Conservation (phyloP, 2,888 invertebrate genomes). For the Yponomeuta sedellus region DNA sequence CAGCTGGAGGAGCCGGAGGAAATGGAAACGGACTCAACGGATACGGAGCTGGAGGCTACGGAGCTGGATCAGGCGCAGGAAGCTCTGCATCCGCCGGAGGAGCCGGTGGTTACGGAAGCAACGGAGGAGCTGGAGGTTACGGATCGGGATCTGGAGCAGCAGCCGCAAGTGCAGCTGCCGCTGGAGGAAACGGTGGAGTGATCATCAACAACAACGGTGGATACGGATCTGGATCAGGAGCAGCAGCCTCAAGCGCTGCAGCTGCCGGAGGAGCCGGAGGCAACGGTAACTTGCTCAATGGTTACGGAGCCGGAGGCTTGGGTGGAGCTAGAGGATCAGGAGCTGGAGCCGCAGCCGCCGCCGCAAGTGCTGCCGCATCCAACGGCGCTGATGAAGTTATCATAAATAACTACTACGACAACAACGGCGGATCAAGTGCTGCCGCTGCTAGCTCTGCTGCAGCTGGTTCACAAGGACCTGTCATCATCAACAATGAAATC, state of each 20-base stretch:
- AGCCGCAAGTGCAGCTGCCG: constrained; percentile 6
- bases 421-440: constrained; percentile 3
- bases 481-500: too few relatives aligned
- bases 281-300: not conserved
- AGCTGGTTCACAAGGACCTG: too few relatives aligned
- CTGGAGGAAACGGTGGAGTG: constrained; percentile 2
- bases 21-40: not conserved
- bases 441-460: too few relatives aligned
- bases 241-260: constrained; percentile 4
- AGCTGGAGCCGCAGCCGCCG: constrained; percentile 1
- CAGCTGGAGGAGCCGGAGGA: not conserved
- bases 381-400: not conserved
- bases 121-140: not conserved
- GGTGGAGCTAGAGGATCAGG: too few relatives aligned
- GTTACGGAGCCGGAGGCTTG: not conserved
- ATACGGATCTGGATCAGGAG: constrained; percentile 8
- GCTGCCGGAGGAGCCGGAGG: constrained; percentile 1
- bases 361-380: not conserved
- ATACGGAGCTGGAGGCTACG: constrained; percentile 4
- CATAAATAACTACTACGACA: too few relatives aligned
- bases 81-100: too few relatives aligned
- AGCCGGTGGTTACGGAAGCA: not conserved
- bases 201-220: not conserved
- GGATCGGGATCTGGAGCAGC: not conserved
- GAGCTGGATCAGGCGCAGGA: not conserved